phyloP scores from a whole-genome alignment of 1,140 invertebrate species.

The Drosophila eugracilis region DNA sequence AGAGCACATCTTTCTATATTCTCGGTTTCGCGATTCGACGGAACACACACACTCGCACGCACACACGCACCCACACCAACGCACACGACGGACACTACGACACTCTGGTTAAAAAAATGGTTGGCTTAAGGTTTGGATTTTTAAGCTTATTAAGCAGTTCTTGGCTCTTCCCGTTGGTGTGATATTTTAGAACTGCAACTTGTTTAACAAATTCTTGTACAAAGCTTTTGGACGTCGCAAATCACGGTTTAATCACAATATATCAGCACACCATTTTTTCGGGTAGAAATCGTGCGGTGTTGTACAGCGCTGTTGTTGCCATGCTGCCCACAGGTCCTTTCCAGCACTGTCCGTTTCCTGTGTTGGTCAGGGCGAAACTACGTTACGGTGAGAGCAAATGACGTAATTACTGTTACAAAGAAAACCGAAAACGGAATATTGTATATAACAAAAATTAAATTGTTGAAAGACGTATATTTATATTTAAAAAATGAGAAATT shows the following conservation, averaged over 20 bases:
- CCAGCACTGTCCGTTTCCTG: slow-evolving; percentile 12
- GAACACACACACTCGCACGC: slow-evolving; percentile 45
- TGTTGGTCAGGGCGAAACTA: slow-evolving; percentile 6
- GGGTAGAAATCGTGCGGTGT: slow-evolving; percentile 20
- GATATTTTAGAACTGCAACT: background rate
- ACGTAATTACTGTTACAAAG: background rate
- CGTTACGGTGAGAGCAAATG: background rate
- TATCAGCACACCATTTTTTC: slow-evolving; percentile 70
- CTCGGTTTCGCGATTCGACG: slow-evolving; percentile 73
- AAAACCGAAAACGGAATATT: background rate
- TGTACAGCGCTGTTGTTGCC: slow-evolving; percentile 13
- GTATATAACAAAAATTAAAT: no score
- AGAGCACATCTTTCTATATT: slow-evolving; percentile 71
- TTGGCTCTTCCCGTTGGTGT: background rate
- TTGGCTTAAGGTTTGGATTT: slow-evolving; percentile 40
- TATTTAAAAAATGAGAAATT: no score
- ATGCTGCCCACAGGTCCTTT: slow-evolving; percentile 1
- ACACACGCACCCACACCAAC: slow-evolving; percentile 38
- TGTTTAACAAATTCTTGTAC: slow-evolving; percentile 42
- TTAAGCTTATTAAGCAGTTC: slow-evolving; percentile 16
- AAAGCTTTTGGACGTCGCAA: slow-evolving; percentile 54
- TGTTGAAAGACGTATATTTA: no score
- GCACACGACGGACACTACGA: slow-evolving; percentile 42
- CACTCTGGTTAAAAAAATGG: slow-evolving; percentile 56
- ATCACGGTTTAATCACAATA: slow-evolving; percentile 55